Percentiles rank a stretch among this genome's conserved stretches.
Evolutionary conservation across 2,888 invertebrate genomes (phyloP).

Genomic region (Drosophila niveifrons): DNA sequence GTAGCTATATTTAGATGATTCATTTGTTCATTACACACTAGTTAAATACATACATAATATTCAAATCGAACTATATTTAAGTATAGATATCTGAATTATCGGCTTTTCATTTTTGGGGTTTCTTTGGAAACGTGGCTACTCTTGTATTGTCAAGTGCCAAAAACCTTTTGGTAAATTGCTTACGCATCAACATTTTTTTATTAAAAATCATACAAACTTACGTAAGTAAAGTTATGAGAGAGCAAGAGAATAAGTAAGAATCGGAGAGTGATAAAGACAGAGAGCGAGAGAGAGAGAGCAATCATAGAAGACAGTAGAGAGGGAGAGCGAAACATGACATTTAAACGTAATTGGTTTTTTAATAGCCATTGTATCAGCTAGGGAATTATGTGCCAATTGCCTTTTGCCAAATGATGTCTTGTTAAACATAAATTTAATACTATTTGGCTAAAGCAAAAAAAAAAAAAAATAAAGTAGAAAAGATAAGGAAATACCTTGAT

Average conservation of each 20-base stretch:
- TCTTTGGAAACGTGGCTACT: constrained; percentile 46
- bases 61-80: too few relatives aligned
- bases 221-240: constrained; percentile 21
- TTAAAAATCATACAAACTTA: constrained; percentile 23
- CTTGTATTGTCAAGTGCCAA: constrained; percentile 44
- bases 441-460: constrained; percentile 12
- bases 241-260: constrained; percentile 6
- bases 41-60: too few relatives aligned
- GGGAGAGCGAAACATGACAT: constrained; percentile 53
- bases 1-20: too few relatives aligned
- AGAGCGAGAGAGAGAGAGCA: constrained; percentile 11
- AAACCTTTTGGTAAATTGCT: constrained; percentile 59
- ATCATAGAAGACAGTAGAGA: not conserved
- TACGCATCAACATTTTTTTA: constrained; percentile 52
- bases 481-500: constrained; percentile 44
- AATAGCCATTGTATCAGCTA: constrained; percentile 74
- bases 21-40: too few relatives aligned
- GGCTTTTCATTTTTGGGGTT: not conserved
- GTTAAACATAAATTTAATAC: constrained; percentile 70
- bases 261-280: constrained; percentile 7
- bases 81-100: not conserved
- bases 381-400: constrained; percentile 74
- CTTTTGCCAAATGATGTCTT: constrained; percentile 64
- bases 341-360: constrained; percentile 79
- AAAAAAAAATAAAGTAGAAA: not conserved